Evolutionary conservation across 2,113 vertebrate species (phyloP).

Genomic region (Arenaria interpres): DNA sequence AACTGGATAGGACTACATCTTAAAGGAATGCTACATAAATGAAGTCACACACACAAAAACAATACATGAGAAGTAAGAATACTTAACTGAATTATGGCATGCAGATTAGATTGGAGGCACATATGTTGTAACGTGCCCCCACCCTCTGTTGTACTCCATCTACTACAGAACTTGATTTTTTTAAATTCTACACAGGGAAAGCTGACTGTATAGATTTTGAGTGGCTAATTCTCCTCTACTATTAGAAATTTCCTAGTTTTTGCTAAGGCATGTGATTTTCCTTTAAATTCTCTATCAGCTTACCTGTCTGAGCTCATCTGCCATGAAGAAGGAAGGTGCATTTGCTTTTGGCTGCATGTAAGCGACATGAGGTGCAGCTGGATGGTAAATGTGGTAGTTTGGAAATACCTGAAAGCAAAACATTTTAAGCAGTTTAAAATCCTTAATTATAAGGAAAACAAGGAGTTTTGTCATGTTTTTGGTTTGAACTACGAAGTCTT

Average conservation of each 20-base stretch:
- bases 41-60: background rate
- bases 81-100: background rate
- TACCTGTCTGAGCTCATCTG: conserved; percentile 98
- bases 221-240: background rate
- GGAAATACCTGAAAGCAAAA: conserved; percentile 89
- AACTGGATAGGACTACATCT: background rate
- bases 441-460: background rate
- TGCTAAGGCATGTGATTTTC: background rate
- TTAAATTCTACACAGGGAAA: background rate
- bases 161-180: background rate
- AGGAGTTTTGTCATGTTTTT: background rate
- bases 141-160: background rate
- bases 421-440: background rate
- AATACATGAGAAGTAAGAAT: background rate
- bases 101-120: background rate
- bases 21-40: background rate
- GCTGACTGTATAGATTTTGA: background rate
- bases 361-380: conserved; percentile 95
- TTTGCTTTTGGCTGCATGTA: conserved; percentile 99
- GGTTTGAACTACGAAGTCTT: background rate
- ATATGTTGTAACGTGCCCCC: background rate
- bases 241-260: background rate
- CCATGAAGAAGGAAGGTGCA: conserved; percentile 98
- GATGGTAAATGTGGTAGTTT: conserved; percentile 97
- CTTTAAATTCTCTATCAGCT: background rate